phyloP scores from a whole-genome alignment of 2,113 vertebrate species.

The Brachypteracias leptosomus region DNA sequence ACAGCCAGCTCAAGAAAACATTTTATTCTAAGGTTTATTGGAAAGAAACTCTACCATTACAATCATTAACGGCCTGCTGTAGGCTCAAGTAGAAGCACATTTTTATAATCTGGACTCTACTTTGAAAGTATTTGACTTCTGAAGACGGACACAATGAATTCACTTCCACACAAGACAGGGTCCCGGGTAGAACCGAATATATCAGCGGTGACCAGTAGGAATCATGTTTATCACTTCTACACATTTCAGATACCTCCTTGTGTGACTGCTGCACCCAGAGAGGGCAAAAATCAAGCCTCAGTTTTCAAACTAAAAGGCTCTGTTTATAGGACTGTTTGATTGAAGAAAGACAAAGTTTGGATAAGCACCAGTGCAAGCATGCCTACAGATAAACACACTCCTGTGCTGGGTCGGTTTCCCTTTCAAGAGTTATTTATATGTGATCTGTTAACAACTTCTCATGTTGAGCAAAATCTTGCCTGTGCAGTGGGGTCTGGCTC shows the following conservation, averaged over 20 bases:
- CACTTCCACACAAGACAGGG: neutral
- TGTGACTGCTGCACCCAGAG: neutral
- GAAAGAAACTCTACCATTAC: neutral
- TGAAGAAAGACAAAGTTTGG: constrained; percentile 5
- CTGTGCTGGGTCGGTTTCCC: neutral
- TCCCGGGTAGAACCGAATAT: neutral
- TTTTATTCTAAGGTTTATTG: neutral
- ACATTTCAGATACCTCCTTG: neutral
- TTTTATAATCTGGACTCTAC: neutral
- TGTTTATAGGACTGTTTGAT: neutral
- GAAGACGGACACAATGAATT: neutral
- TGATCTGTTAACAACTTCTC: neutral
- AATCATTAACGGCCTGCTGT: neutral
- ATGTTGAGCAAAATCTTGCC: neutral
- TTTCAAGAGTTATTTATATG: neutral
- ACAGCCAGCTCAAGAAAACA: neutral
- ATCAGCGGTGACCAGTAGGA: neutral
- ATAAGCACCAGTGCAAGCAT: neutral
- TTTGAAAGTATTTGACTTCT: neutral
- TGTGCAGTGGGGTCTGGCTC: constrained; percentile 16
- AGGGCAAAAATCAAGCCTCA: neutral
- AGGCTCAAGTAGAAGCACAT: neutral
- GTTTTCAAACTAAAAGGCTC: neutral
- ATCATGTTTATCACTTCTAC: neutral
- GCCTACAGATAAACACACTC: neutral